These are phyloP conservation scores for Phenganax marumi DNA, from an alignment of 92 coral and sea anemone genomes.

Conservation along the genomic window DNA sequence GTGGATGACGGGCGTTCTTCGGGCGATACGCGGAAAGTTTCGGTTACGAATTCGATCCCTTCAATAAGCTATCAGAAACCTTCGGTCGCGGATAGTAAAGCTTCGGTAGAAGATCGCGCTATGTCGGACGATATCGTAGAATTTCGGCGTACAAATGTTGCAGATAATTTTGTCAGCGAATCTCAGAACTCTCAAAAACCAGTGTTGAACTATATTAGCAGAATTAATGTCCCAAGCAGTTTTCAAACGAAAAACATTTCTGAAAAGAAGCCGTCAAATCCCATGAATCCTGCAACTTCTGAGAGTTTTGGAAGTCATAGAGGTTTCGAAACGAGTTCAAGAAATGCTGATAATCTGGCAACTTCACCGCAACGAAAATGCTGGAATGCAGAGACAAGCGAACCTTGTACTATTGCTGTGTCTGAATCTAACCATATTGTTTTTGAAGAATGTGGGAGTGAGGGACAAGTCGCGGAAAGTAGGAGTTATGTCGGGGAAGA, in stretches of 20 bases:
- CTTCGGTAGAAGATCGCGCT: neutral
- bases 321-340: neutral
- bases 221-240: conserved; percentile 22
- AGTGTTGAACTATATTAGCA: conserved; percentile 33
- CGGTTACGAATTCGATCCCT: too few relatives aligned
- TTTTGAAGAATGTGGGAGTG: neutral
- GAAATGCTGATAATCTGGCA: conserved; percentile 18
- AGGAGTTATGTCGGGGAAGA: neutral
- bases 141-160: neutral
- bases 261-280: neutral
- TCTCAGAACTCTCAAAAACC: conserved; percentile 8
- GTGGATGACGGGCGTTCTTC: too few relatives aligned
- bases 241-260: neutral
- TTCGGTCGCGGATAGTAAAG: too few relatives aligned
- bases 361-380: conserved; percentile 54
- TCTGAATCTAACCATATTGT: conserved; percentile 17
- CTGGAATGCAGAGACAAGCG: conserved; percentile 41
- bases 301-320: neutral
- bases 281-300: neutral
- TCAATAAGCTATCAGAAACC: too few relatives aligned
- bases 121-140: conserved; percentile 24
- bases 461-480: neutral
- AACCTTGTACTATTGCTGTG: conserved; percentile 26
- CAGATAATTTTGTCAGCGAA: neutral
- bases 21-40: too few relatives aligned